Percentiles rank a stretch among this genome's conserved stretches.
Evolutionary conservation across 2,888 invertebrate species (phyloP).

Genomic region (Xestia sexstrigata): DNA sequence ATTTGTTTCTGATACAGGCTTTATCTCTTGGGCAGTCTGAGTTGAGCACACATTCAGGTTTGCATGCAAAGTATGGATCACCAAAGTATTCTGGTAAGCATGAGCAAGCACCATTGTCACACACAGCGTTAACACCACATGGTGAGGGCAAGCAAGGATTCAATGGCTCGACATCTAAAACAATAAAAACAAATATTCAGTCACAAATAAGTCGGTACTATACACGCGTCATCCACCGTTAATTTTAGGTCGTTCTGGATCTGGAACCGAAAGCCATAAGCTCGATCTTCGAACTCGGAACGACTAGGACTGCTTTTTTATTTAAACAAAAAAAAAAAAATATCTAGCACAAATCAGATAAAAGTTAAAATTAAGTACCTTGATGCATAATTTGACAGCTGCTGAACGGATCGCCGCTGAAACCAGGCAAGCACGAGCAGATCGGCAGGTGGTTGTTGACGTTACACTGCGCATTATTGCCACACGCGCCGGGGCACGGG

Average conservation of each 20-base stretch:
- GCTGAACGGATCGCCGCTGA: constrained; percentile 94
- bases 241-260: no score
- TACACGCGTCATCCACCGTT: no score
- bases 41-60: constrained; percentile 95
- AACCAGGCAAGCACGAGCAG: constrained; percentile 92
- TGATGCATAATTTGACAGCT: constrained; percentile 80
- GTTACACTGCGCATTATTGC: constrained; percentile 93
- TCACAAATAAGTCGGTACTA: background rate
- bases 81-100: constrained; percentile 94
- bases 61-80: constrained; percentile 93
- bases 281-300: no score
- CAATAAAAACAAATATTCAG: constrained; percentile 58
- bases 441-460: constrained; percentile 93
- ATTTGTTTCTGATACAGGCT: constrained; percentile 94
- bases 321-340: no score
- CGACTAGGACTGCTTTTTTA: no score
- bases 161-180: constrained; percentile 79
- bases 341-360: background rate
- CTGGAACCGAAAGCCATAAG: no score
- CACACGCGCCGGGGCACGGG: constrained; percentile 95
- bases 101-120: constrained; percentile 92
- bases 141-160: constrained; percentile 93
- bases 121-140: constrained; percentile 92
- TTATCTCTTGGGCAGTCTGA: constrained; percentile 92
- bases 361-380: constrained; percentile 70